phyloP scores from a whole-genome alignment of 2,113 vertebrate genomes.

The Thryonomys swinderianus region DNA sequence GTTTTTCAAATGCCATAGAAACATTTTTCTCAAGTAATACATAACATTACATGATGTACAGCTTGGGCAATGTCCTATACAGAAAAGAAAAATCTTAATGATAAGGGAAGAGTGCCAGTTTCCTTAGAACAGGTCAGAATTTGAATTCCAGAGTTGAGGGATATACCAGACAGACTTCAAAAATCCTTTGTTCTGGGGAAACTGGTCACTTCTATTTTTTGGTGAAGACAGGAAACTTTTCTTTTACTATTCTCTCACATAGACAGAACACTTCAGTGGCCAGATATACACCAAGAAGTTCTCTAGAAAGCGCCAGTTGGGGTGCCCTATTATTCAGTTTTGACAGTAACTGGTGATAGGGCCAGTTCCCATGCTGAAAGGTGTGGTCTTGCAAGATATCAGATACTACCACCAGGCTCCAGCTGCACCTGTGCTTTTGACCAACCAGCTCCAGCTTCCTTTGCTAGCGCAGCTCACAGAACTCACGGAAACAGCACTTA shows the following conservation, averaged over 20 bases:
- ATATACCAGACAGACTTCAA: not conserved
- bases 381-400: not conserved
- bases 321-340: not conserved
- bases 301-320: not conserved
- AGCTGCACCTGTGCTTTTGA: not conserved
- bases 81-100: not conserved
- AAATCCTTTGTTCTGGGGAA: not conserved
- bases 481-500: not conserved
- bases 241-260: not conserved
- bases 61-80: not conserved
- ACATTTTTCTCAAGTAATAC: not conserved
- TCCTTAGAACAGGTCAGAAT: not conserved
- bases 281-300: not conserved
- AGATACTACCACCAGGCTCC: not conserved
- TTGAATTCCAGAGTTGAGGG: not conserved
- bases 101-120: not conserved
- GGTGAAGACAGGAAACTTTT: not conserved
- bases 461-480: not conserved
- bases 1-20: not conserved
- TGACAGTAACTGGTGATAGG: not conserved
- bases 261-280: not conserved
- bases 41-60: not conserved
- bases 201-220: not conserved
- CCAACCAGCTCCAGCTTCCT: not conserved
- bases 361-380: not conserved